Evolutionary conservation across 2,888 invertebrate genomes (phyloP).

Genomic region (Periphyllus acericola): DNA sequence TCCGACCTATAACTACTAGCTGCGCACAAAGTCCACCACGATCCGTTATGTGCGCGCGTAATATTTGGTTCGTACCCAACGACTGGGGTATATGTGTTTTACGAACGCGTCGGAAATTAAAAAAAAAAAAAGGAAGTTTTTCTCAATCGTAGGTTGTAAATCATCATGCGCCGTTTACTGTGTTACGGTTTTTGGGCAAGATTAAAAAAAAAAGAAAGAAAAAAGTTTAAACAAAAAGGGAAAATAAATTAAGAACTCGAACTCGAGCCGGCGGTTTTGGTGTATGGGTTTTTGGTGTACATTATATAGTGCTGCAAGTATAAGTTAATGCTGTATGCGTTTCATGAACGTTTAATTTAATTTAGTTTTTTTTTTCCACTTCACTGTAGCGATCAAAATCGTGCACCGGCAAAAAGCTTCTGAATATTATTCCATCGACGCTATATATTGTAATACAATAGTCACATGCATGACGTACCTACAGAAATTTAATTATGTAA

Average conservation of each 20-base stretch:
- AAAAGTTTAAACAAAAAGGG: background rate
- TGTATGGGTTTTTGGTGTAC: background rate
- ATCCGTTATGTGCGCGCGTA: background rate
- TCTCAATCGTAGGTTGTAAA: slow-evolving; percentile 27
- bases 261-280: background rate
- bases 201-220: slow-evolving; percentile 13
- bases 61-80: background rate
- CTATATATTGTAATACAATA: no score
- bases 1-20: no score
- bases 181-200: slow-evolving; percentile 11
- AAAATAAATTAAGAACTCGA: slow-evolving; percentile 34
- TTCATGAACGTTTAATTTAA: no score
- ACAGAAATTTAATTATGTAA: no score
- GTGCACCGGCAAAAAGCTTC: background rate
- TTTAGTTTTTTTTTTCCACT: background rate
- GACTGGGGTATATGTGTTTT: no score
- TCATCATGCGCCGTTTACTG: background rate
- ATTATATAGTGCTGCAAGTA: no score
- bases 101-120: slow-evolving; percentile 3
- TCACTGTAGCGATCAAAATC: background rate
- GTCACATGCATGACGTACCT: no score
- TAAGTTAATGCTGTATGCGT: no score
- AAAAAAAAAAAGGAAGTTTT: slow-evolving; percentile 22
- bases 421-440: background rate
- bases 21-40: background rate